Evolutionary conservation across 2,113 vertebrate species (phyloP).

Genomic region (Panurus biarmicus): DNA sequence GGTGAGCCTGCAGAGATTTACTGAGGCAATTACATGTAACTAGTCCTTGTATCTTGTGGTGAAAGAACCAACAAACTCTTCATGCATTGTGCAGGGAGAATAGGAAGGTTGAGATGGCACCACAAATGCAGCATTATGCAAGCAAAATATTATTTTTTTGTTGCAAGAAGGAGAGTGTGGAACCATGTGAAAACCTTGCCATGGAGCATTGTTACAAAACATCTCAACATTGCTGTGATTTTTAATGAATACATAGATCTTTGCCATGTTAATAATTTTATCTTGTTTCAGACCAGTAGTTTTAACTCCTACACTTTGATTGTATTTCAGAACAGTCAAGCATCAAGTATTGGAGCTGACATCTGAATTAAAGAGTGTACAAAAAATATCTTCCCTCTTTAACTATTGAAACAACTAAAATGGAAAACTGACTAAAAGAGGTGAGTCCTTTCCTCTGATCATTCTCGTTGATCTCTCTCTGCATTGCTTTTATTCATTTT

Average conservation of each 20-base stretch:
- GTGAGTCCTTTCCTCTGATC: constrained; percentile 41
- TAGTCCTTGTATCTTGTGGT: neutral
- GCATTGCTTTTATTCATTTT: neutral
- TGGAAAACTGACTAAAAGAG: constrained; percentile 66
- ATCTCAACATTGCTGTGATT: neutral
- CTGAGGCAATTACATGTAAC: neutral
- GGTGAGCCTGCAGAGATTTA: neutral
- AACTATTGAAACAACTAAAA: constrained; percentile 30
- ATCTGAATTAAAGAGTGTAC: neutral
- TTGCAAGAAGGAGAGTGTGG: neutral
- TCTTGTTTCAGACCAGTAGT: neutral
- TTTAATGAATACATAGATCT: neutral
- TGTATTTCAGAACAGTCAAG: constrained; percentile 63
- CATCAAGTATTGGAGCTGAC: constrained; percentile 43
- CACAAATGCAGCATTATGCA: neutral
- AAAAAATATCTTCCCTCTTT: neutral
- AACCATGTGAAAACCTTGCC: neutral
- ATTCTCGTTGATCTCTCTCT: neutral
- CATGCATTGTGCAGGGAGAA: neutral
- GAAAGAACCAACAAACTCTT: neutral
- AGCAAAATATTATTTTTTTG: neutral
- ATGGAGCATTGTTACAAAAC: neutral
- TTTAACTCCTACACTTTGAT: constrained; percentile 50
- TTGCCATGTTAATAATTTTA: neutral
- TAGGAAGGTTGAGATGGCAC: neutral